phyloP scores from a whole-genome alignment of 2,797 vertebrate genomes.

The Thunnus albacares region DNA sequence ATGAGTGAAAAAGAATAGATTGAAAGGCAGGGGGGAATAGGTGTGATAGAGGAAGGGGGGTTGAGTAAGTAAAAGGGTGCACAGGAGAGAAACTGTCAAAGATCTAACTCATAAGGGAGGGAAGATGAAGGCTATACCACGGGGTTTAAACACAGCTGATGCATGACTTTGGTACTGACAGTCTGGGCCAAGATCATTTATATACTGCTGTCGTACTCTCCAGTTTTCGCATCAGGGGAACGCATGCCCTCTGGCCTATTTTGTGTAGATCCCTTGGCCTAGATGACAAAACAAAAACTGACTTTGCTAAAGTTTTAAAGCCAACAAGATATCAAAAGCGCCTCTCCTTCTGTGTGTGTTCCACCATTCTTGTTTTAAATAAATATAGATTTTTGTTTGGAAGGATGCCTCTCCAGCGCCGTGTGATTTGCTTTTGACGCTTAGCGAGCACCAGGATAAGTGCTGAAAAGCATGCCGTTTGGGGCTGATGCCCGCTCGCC shows the following conservation, averaged over 20 bases:
- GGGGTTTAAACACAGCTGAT: constrained; percentile 60
- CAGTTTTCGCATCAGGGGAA: constrained; percentile 19
- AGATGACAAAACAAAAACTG: constrained; percentile 32
- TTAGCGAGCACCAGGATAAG: constrained; percentile 35
- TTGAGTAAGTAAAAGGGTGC: constrained; percentile 23
- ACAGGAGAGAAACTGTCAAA: constrained; percentile 53
- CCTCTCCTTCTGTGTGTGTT: background rate
- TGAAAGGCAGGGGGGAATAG: constrained; percentile 7
- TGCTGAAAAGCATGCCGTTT: constrained; percentile 27
- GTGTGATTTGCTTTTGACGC: constrained; percentile 45
- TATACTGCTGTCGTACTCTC: constrained; percentile 32
- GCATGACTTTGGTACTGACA: constrained; percentile 69
- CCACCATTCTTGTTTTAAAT: constrained; percentile 43
- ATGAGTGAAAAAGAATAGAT: constrained; percentile 30
- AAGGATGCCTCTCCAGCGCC: constrained; percentile 41
- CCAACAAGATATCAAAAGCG: constrained; percentile 5
- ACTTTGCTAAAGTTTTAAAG: constrained; percentile 61
- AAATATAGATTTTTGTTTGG: constrained; percentile 65
- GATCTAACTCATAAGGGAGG: constrained; percentile 52
- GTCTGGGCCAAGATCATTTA: constrained; percentile 65
- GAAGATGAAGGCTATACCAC: constrained; percentile 53
- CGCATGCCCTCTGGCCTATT: constrained; percentile 33
- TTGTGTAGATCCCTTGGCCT: constrained; percentile 18
- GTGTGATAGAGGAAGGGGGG: constrained; percentile 1
- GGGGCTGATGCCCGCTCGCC: constrained; percentile 28